Evolutionary conservation across 2,113 vertebrate species (phyloP).

Genomic region (Psammodynastes pulverulentus): DNA sequence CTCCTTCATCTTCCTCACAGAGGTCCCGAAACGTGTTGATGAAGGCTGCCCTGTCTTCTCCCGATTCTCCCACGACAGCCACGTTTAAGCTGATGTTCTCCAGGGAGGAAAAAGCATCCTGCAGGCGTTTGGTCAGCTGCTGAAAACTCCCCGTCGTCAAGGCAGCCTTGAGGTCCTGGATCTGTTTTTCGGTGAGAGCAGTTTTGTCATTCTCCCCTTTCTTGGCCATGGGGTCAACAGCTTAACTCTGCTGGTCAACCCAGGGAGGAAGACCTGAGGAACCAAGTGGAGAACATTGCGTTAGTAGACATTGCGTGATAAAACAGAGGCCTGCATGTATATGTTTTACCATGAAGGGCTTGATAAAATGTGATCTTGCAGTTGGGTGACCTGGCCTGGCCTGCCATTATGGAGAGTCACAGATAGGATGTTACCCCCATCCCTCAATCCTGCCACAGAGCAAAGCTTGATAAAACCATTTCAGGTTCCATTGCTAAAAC

Average conservation of each 20-base stretch:
- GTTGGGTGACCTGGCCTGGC: not conserved
- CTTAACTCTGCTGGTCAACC: not conserved
- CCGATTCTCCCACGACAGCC: constrained; percentile 67
- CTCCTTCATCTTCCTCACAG: constrained; percentile 57
- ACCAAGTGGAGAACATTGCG: not conserved
- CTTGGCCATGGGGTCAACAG: constrained; percentile 29
- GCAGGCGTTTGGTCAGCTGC: constrained; percentile 40
- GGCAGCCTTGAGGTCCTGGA: constrained; percentile 48
- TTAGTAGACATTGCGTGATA: not conserved
- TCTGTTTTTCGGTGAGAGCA: constrained; percentile 51
- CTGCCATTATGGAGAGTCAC: not conserved
- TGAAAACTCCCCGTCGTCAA: constrained; percentile 51
- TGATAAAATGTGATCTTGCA: not conserved
- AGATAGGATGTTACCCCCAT: not conserved
- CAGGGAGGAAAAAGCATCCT: constrained; percentile 39
- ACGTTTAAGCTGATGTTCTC: constrained; percentile 60
- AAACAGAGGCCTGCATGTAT: not conserved
- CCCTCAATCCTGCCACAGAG: not conserved
- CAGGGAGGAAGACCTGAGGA: not conserved
- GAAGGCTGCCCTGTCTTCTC: constrained; percentile 71
- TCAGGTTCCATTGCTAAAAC: not conserved
- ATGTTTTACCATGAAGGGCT: not conserved
- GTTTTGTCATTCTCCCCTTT: constrained; percentile 35
- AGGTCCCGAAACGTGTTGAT: constrained; percentile 70
- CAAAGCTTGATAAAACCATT: not conserved